Evolutionary conservation across 2,888 invertebrate genomes (phyloP), one percentile per base, ranked within the genome.

Genomic region (Hecatera dysodea): DNA sequence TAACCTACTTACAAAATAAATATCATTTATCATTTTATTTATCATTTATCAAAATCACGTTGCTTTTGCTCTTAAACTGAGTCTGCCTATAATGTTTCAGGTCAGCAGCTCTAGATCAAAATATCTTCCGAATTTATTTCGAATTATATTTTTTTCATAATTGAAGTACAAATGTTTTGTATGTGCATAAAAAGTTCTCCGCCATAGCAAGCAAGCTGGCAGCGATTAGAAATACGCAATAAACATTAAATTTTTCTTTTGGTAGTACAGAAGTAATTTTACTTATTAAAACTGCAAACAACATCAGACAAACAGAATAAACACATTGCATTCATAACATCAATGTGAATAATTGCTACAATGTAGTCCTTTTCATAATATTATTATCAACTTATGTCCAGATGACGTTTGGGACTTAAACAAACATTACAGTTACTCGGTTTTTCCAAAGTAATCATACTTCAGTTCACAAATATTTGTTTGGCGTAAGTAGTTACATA

Each of bases 381-480:
- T 29, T 53, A 27, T 46, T 57, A 57, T 46, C 22, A 15, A 2
- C 12, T 52, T 11, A n/a, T 36, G 73, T 64, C 64, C 73, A 59
- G 29, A 24, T 59, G 74, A 73, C 74, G 73, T 24, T n/a, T 6
- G 8, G 19, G 52, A 39, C 24, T 59, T 39, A 3, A 24, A 3
- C 48, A 73, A 60, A 74, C 33, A 74, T 55, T 27, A 65, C 65
- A 42, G 55, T 53, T 22, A 22, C 59, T 60, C 33, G 74, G 66
- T 7, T 74, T 73, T 73, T 60, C 74, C 67, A 50, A n/a, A 67
- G 67, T 52, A 36, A 67, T 56, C 55, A 39, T 50, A 50, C 48
- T 60, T 67, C 17, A 17, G 48, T 61, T 67, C 29, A 17, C 55
- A 56, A 74, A 75, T 61, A 74, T 74, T 74, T 61, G 73, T 61